Conservation (phyloP, 2,888 invertebrate species). For the Nomada flava region DNA sequence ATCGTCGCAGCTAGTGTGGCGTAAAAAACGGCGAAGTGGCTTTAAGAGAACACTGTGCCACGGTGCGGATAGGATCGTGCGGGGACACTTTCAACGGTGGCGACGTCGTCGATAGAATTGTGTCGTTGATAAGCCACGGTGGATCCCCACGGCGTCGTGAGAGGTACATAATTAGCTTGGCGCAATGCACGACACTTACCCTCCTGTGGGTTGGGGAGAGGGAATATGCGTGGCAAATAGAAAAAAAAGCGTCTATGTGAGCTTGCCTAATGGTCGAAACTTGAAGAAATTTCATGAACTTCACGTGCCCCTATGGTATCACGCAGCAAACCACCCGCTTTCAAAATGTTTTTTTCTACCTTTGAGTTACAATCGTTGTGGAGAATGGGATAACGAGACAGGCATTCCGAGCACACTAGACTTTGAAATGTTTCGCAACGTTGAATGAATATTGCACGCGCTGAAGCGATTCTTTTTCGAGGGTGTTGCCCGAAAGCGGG, state of each 20-base stretch:
- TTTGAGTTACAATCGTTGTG: not conserved
- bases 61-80: conserved; percentile 26
- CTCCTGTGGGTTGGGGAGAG: not conserved
- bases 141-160: conserved; percentile 42
- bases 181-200: conserved; percentile 37
- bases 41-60: conserved; percentile 25
- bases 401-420: not conserved
- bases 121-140: conserved; percentile 28
- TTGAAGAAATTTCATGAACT: conserved; percentile 6
- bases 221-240: not conserved
- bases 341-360: not conserved
- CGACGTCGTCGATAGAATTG: conserved; percentile 29
- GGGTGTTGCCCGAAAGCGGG: not conserved
- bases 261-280: not conserved
- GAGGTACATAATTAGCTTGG: conserved; percentile 62
- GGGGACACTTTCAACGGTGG: conserved; percentile 2
- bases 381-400: conserved; percentile 15
- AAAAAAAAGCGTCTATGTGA: not conserved
- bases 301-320: not conserved
- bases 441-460: conserved; percentile 8
- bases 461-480: conserved; percentile 6
- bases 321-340: not conserved
- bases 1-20: conserved; percentile 38
- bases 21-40: conserved; percentile 17
- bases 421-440: not conserved